Conservation (phyloP, 1,140 invertebrate genomes). For the Bombyx mori region DNA sequence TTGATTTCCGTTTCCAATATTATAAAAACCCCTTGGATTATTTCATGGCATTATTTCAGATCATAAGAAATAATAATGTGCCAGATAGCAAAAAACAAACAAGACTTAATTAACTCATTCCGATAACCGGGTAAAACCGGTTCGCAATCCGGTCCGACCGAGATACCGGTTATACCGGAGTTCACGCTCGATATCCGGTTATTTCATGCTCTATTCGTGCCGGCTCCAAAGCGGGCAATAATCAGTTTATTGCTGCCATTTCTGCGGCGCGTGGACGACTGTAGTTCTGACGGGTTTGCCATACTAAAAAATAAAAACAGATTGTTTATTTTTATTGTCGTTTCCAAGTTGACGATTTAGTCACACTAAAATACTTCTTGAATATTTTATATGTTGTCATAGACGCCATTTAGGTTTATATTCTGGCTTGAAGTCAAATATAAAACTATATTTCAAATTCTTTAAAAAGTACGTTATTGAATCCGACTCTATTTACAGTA, state of each 20-base stretch:
- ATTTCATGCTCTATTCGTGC: constrained; percentile 2
- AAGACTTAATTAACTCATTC: not conserved
- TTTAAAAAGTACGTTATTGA: too few relatives aligned
- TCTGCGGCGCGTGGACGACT: not conserved
- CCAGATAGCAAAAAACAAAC: not conserved
- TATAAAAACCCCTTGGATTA: too few relatives aligned
- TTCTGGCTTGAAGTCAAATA: too few relatives aligned
- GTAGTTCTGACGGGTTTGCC: not conserved
- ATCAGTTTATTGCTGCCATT: constrained; percentile 6
- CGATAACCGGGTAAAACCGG: not conserved
- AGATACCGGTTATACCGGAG: not conserved
- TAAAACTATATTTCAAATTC: too few relatives aligned
- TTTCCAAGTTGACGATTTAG: too few relatives aligned
- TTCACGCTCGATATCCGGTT: constrained; percentile 1
- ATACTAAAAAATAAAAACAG: not conserved
- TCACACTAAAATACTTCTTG: too few relatives aligned
- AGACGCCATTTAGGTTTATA: too few relatives aligned
- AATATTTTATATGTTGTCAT: too few relatives aligned
- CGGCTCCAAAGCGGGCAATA: constrained; percentile 3
- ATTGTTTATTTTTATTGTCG: too few relatives aligned
- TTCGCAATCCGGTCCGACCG: not conserved
- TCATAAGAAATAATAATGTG: not conserved
- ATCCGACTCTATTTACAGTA: too few relatives aligned
- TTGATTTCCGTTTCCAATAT: too few relatives aligned
- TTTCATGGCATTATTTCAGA: not conserved